Evolutionary conservation across 2,113 vertebrate species (phyloP).

Genomic region (Clarias batrachus): DNA sequence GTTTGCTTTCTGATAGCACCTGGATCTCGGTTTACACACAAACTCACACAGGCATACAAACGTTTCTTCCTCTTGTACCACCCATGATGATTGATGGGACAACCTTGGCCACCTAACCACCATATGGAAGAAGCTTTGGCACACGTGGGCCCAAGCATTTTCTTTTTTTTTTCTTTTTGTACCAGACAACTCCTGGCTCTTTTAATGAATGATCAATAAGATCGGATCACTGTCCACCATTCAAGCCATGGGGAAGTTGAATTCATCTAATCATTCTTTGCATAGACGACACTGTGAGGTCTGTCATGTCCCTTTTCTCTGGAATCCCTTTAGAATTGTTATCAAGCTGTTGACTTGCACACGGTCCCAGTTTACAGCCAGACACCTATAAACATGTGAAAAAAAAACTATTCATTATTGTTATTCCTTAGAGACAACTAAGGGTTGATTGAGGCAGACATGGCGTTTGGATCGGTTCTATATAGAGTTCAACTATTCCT

Average conservation of each 20-base stretch:
- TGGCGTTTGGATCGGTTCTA: neutral
- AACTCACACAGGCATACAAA: constrained; percentile 6
- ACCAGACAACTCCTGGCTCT: constrained; percentile 15
- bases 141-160: constrained; percentile 18
- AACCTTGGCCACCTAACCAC: constrained; percentile 36
- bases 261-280: neutral
- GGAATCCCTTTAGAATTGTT: neutral
- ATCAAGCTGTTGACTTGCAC: constrained; percentile 1
- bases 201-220: constrained; percentile 32
- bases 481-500: neutral
- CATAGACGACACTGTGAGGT: neutral
- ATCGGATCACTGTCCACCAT: constrained; percentile 1
- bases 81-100: constrained; percentile 46
- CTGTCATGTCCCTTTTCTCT: neutral
- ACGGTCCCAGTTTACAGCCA: neutral
- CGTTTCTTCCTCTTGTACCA: constrained; percentile 27
- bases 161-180: neutral
- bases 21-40: constrained; percentile 21
- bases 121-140: constrained; percentile 42
- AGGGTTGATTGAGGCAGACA: neutral
- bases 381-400: neutral
- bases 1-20: constrained; percentile 47
- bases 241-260: neutral
- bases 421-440: neutral
- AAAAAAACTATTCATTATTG: neutral